Base-by-base conservation (phyloP, 2,113 vertebrate genomes). In the Rhagologus leucostigma region DNA sequence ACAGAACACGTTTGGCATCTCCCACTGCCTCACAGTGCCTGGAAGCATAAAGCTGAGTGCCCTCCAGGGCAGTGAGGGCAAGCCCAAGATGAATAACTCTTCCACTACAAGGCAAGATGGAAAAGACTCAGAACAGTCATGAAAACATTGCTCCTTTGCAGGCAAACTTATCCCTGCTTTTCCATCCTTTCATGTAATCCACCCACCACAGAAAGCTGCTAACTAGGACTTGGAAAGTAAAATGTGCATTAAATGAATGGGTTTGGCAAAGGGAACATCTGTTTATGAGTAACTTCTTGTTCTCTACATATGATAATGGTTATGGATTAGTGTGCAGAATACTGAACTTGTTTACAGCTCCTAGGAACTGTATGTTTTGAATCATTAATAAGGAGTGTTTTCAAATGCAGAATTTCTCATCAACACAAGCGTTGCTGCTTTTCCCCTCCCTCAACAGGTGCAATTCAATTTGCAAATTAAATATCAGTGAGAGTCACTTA, bases 251-350 rank as follows among this genome's bases (percentile, higher is more conserved):
- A 69, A 90, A 92, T 74, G 77, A 96, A 87, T 94, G 69, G 83
- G 62, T 78, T 91, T 86, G 90, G 85, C 84, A 89, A 50, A 80
- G 37, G 44, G 39, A 96, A 93, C 89, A 95, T 93, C 95, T 96
- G 96, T 85, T 96, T 91, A 67, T 92, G 89, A 84, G 81, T 89
- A 96, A 94, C 71, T 76, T 89, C 89, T 90, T 94, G 89, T 94
- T 95, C 93, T 75, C 74, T 91, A 37, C 91, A 89, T 84, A 60
- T 78, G 80, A 96, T 89, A 92, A 94, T 94, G 49, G 78, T 97
- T 95, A 95, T 83, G 83, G 81, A 87, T 95, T 91, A 95, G 70
- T 63, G 83, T 77, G 82, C 86, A 87, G 84, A 95, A 95, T 88
- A 63, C 89, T 80, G 32, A 84, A 75, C 67, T 87, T 94, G 88